phyloP scores from a whole-genome alignment of 1,140 invertebrate genomes.

The Platyscapa corneri region DNA sequence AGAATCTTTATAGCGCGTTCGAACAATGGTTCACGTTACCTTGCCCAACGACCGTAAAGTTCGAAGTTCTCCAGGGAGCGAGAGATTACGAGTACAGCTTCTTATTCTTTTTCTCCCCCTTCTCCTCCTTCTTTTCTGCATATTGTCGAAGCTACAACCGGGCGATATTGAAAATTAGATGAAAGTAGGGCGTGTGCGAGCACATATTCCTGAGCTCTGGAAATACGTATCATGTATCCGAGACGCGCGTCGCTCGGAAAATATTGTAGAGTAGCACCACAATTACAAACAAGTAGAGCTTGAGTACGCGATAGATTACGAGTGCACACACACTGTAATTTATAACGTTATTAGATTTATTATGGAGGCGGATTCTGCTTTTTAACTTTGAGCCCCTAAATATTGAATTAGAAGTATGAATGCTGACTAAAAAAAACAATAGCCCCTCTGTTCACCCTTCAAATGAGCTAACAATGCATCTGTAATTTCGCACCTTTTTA shows the following conservation, averaged over 20 bases:
- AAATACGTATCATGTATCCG: conserved; percentile 1
- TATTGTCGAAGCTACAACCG: neutral
- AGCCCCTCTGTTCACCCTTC: no score
- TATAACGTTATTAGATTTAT: neutral
- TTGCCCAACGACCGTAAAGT: conserved; percentile 18
- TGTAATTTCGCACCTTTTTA: no score
- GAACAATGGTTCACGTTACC: conserved; percentile 7
- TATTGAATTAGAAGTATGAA: no score
- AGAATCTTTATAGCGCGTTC: no score
- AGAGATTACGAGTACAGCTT: neutral
- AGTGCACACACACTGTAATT: neutral
- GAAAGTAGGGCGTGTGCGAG: neutral
- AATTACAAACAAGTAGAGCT: neutral
- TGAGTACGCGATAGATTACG: neutral
- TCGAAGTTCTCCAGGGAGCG: conserved; percentile 27
- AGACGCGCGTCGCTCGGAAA: neutral
- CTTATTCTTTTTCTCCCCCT: neutral
- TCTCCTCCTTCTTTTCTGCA: neutral
- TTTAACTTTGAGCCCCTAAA: no score
- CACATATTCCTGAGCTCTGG: neutral
- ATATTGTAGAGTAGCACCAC: neutral
- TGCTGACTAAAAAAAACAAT: no score
- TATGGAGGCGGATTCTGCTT: no score
- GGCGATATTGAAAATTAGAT: conserved; percentile 22
- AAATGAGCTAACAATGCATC: no score